Evolutionary conservation across 1,140 invertebrate species (phyloP), one percentile per base, ranked within the genome.

Genomic region (Plodia interpunctella): DNA sequence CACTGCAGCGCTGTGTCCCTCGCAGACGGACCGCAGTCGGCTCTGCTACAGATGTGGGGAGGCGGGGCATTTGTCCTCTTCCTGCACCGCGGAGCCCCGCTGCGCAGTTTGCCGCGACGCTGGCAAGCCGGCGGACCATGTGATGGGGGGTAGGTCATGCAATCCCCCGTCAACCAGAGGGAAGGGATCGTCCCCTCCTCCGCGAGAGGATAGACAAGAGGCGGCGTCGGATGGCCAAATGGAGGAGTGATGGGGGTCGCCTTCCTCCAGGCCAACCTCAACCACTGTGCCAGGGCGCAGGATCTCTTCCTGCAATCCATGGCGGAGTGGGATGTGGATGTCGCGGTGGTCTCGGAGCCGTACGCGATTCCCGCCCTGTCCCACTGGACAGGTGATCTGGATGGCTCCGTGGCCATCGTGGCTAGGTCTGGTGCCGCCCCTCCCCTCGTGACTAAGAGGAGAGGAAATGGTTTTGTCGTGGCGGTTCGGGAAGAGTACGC

Each of bases 251-350:
- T 44, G 38, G 11, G 19, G 13, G 51, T 53, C 9, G 1, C 13
- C 5, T n/a, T 44, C 13, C 18, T 66, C 2, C 63, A 63, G 21
- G 15, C 17, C 1, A 63, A 66, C 20, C 8, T 57, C 9, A 68
- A 68, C 51, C 64, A 72, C 60, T 65, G 35, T 30, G 55, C 64
- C 8, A 28, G 53, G 3, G 66, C 70, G 0, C 70, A 72, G 15
- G 66, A 72, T n/a, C 57, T 72, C 0, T n/a, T 68, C 4, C 5
- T 62, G 4, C 69, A 72, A 44, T 10, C 21, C 20, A 9, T 66
- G 30, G 66, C 54, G 17, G 44, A 55, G 57, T 61, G 64, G 57
- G 49, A 18, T 9, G 25, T 44, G 2, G 32, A 51, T n/a, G n/a
- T 50, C 3, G 54, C 11, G 28, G 57, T 50, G 0, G 6, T 25